Conservation (phyloP, 30 jellyfish, hydroid and myxozoan species). For the Catostylus mosaicus region DNA sequence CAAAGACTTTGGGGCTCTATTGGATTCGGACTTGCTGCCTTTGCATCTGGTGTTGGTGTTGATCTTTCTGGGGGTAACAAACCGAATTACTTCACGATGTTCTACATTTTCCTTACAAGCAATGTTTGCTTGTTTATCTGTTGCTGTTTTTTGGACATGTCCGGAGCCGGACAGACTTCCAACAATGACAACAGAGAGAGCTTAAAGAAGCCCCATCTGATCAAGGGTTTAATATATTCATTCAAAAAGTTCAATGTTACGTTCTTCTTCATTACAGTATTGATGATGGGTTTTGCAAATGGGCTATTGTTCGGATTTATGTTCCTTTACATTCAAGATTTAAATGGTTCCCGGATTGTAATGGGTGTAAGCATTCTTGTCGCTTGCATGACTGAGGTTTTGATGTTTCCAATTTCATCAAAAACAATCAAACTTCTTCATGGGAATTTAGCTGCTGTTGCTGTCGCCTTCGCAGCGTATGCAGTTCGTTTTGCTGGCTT, state of each 20-base stretch:
- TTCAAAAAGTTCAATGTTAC: slow-evolving; percentile 60
- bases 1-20: slow-evolving; percentile 83
- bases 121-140: slow-evolving; percentile 34
- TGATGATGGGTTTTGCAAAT: slow-evolving; percentile 69
- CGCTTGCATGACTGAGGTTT: slow-evolving; percentile 69
- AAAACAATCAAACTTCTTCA: slow-evolving; percentile 20
- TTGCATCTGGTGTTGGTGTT: slow-evolving; percentile 71
- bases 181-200: slow-evolving; percentile 11
- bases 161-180: slow-evolving; percentile 23
- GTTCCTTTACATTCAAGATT: slow-evolving; percentile 64
- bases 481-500: slow-evolving; percentile 56
- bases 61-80: slow-evolving; percentile 41
- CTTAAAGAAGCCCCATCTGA: slow-evolving; percentile 10
- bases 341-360: slow-evolving; percentile 67
- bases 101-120: slow-evolving; percentile 59
- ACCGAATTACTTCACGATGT: slow-evolving; percentile 57
- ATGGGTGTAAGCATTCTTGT: slow-evolving; percentile 82
- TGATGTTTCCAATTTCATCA: slow-evolving; percentile 66
- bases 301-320: slow-evolving; percentile 69
- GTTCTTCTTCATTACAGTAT: slow-evolving; percentile 61
- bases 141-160: slow-evolving; percentile 45
- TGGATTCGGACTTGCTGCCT: slow-evolving; percentile 78
- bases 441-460: slow-evolving; percentile 60
- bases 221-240: slow-evolving; percentile 46
- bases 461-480: slow-evolving; percentile 45